Base-by-base conservation (phyloP, 2,888 invertebrate genomes). In the Platycheirus albimanus region DNA sequence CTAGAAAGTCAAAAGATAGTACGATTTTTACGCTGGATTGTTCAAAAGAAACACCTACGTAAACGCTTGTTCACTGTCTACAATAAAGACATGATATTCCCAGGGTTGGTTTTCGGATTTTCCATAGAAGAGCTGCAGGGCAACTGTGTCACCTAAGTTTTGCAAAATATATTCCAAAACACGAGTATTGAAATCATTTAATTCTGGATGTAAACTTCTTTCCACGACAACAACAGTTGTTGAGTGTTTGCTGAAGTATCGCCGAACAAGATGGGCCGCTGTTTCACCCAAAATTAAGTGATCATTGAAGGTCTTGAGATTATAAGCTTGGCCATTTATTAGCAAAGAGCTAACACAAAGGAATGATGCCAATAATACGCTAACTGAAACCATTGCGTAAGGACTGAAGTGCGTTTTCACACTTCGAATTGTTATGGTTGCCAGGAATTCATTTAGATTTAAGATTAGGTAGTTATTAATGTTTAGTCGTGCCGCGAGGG, bases 51-150 rank as follows among this genome's bases (percentile, higher is more conserved):
- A n/a, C n/a, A 38, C 56, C n/a, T 19, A 61, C 61, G 4, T 4
- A 45, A 61, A 61, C 0, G 61, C 61, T 30, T 30, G 7, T 6
- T 8, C n/a, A 45, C 61, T 30, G 1, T 61, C 61, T 7, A 61
- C 13, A 30, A 61, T 45, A 0, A 61, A 17, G 2, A 61, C 5
- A 19, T 61, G 43, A 2, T 30, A 30, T 17, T 61, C 61, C 61
- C 61, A 61, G 8, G 43, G 61, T 17, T 61, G 43, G 11, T 43
- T n/a, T 2, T 43, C 17, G 1, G 61, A n/a, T n/a, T 45, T 3
- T 0, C 61, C 61, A 45, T 2, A n/a, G 5, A 11, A 61, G 20
- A 61, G 2, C 17, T 45, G 45, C 6, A 61, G 15, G 0, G 45
- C 3, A 8, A 61, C 17, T n/a, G 30, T 19, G 8, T 45, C 61